Base-by-base conservation (phyloP, 2,888 invertebrate genomes). In the Laothoe populi region DNA sequence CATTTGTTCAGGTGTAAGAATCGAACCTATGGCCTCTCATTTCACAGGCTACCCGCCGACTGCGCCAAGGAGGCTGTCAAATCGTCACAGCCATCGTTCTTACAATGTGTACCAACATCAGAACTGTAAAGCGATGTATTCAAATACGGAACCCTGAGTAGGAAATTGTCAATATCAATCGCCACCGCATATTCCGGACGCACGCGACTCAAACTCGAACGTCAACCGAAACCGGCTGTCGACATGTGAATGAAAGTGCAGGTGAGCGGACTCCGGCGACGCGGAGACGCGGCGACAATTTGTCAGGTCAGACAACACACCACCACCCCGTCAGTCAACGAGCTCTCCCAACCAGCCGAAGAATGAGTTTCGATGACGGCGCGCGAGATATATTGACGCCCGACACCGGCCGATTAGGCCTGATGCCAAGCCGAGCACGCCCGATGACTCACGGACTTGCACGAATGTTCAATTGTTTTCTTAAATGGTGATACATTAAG, bases 341-440 rank as follows among this genome's bases (percentile, higher is more conserved):
- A 77, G 80, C 81, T 79, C 78, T 83, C 78, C 80, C 83, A 82
- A 84, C 84, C 86, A 85, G 82, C 84, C 82, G 84, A 86, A 83
- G 91, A 91, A 92, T 90, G 91, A 84, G 74, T 77, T 76, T 75
- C 88, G 92, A 85, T 90, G 92, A 92, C 91, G 88, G 86, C 84
- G 72, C 77, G 72, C 75, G 86, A 87, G 88, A 92, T 89, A 86
- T 87, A 90, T 88, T 84, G 83, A 83, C 78, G 79, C 78, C 80
- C 86, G 86, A 86, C 84, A 79, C 81, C 78, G 84, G 83, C 71
- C 90, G 90, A 90, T 92, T 92, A 92, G 92, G 92, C 84, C 81
- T 76, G 77, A 79, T 88, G 92, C 92, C 92, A 92, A 92, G 81
- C 83, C 46, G 46, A 62, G 46, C 61, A 60, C 78, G 79, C 77